Evolutionary conservation across 1,140 invertebrate genomes (phyloP), one percentile per base, ranked within the genome.

Genomic region (Planococcus citri): DNA sequence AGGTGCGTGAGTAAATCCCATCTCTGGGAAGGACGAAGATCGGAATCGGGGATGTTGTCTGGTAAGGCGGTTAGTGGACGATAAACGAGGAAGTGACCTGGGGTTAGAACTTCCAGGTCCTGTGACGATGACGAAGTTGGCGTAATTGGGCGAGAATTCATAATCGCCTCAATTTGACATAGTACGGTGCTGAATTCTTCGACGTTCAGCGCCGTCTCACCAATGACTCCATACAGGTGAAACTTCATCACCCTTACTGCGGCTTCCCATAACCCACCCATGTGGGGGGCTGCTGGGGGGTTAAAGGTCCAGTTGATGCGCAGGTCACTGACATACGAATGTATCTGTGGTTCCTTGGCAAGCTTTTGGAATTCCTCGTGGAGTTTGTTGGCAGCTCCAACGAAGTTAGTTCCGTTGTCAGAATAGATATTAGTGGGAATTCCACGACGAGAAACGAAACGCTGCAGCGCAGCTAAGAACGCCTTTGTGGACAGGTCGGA

Each of bases 231-330:
- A 2, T 71, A 69, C 27, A 80, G 71, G 71, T 77, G 75, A 71
- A 72, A 73, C 67, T 79, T 77, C 2, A 75, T 72, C 10, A 73
- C 74, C 57, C 76, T 74, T 2, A 79, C 73, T 22, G 73, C 70
- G 68, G 72, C 69, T 72, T 80, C 78, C 77, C 78, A 79, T 9
- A 76, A 27, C 17, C 78, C 78, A 27, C 77, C 77, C 22, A 76
- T 72, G 64, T 78, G 73, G 3, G 77, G 75, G 10, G 72, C 72
- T 61, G 27, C 12, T 9, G 78, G 76, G 20, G 77, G 75, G 57
- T 74, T 75, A 68, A 70, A 73, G 8, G 70, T 41, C 72, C 71
- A 74, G 8, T 68, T 1, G n/a, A 71, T 72, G n/a, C 6, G 21
- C 4, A 24, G 67, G 22, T 12, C 4, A 12, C 29, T 12, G 12